Base-by-base conservation (phyloP, 2,113 vertebrate species). In the Ptychochromis oligacanthus region DNA sequence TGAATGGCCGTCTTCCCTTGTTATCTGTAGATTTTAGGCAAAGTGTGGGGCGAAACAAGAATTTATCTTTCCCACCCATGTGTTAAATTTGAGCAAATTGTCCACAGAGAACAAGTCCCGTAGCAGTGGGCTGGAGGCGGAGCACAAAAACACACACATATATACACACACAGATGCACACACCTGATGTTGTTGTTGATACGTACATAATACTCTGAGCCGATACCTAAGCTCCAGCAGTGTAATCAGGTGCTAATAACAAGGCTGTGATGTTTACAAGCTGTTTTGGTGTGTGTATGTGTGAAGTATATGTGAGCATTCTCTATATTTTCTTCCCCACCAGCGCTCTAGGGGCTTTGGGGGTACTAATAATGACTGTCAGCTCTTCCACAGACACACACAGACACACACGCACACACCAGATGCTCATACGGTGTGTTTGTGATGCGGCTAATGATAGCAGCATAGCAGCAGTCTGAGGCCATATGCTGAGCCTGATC, bases 201-300 rank as follows among this genome's bases (percentile, higher is more conserved):
- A 84, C 89, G 46, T 88, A 82, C 84, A 82, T 79, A 81, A 82
- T 60, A 86, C 77, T 90, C 70, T 85, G 76, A 92, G 91, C 84
- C 1, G 18, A 43, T 34, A 72, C 82, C 70, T 86, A 60, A 91
- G 87, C 91, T 93, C 82, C 87, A 87, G 79, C 70, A 76, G 83
- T 75, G 89, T 91, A 92, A 94, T 94, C 91, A 92, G 90, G 88
- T 93, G 89, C 90, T 92, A 91, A 93, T 93, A 93, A 93, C 89
- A 91, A 89, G 84, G 60, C 89, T 88, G 84, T 54, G 85, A 89
- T 94, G 91, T 92, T 93, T 93, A 93, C 93, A 92, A 90, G 88
- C 94, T 90, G 86, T 89, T 93, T 87, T 22, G 12, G 56, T 59
- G 75, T 65, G 82, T 79, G 56, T 77, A 28, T 60, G 60, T 75